A percentile compares a stretch with the other conserved stretches of the same genome.
phyloP scores from a whole-genome alignment of 2,888 invertebrate species.

The Conus canariensis region DNA sequence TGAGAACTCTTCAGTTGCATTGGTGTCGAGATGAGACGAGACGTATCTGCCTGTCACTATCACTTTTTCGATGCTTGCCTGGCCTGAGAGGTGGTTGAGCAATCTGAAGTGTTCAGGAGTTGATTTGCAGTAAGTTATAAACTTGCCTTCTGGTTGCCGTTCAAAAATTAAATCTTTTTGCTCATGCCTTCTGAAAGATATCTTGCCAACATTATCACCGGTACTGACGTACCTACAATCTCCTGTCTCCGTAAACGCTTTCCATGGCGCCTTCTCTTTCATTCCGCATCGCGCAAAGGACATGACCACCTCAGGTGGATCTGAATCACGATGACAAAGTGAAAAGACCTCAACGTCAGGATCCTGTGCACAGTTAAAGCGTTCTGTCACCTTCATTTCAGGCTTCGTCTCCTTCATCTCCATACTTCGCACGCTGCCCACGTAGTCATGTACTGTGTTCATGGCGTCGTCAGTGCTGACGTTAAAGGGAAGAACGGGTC shows the following conservation, averaged over 20 bases:
- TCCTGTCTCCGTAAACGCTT: neutral
- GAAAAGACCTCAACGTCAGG: too few species aligned
- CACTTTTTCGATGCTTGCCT: neutral
- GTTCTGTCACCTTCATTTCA: neutral
- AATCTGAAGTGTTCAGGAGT: neutral
- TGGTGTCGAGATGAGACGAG: too few species aligned
- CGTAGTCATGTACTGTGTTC: neutral
- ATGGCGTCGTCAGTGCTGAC: too few species aligned
- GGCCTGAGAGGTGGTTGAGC: neutral
- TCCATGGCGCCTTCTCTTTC: too few species aligned
- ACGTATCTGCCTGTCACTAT: neutral
- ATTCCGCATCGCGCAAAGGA: neutral
- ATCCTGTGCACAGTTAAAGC: neutral
- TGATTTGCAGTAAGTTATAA: constrained; percentile 13
- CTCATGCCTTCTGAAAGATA: neutral
- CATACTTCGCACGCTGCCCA: neutral
- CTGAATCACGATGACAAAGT: too few species aligned
- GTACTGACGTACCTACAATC: neutral
- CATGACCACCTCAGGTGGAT: too few species aligned
- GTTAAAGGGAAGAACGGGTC: too few species aligned
- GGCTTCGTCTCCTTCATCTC: neutral
- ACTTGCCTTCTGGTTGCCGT: too few species aligned
- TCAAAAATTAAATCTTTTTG: neutral
- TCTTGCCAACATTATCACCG: neutral
- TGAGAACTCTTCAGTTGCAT: too few species aligned